Conservation (phyloP, 2,113 vertebrate species). For the Rhea americana region DNA sequence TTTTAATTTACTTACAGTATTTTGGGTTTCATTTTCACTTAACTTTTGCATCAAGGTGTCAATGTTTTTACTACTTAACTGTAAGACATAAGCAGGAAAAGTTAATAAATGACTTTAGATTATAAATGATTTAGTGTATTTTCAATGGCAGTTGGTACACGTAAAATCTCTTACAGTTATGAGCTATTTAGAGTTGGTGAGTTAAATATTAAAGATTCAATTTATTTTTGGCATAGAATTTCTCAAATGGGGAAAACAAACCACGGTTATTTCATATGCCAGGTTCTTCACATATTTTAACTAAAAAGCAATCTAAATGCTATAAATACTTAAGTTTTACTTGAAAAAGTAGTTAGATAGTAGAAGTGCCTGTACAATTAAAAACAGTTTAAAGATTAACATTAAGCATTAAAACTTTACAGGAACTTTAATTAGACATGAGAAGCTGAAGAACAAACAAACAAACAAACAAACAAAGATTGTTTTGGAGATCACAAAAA, state of each 20-base stretch:
- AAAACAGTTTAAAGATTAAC: neutral
- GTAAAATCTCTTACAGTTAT: neutral
- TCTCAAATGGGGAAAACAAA: neutral
- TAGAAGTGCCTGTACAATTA: neutral
- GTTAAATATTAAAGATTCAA: neutral
- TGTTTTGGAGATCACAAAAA: neutral
- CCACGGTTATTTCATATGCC: neutral
- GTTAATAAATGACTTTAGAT: neutral
- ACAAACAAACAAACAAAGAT: neutral
- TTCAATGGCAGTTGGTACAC: neutral
- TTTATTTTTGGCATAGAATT: neutral
- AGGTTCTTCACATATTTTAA: neutral
- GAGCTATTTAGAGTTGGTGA: neutral
- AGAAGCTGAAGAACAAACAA: neutral
- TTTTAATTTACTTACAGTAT: constrained; percentile 73
- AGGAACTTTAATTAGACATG: neutral
- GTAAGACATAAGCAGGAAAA: constrained; percentile 4
- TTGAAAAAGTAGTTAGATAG: neutral
- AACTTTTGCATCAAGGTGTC: constrained; percentile 75
- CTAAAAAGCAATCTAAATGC: neutral
- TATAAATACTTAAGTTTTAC: neutral
- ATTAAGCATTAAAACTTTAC: neutral
- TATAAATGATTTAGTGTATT: neutral
- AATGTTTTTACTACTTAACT: constrained; percentile 59
- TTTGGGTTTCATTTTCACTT: constrained; percentile 78